phyloP scores from a whole-genome alignment of 2,888 invertebrate genomes.

The Pollenia angustigena region DNA sequence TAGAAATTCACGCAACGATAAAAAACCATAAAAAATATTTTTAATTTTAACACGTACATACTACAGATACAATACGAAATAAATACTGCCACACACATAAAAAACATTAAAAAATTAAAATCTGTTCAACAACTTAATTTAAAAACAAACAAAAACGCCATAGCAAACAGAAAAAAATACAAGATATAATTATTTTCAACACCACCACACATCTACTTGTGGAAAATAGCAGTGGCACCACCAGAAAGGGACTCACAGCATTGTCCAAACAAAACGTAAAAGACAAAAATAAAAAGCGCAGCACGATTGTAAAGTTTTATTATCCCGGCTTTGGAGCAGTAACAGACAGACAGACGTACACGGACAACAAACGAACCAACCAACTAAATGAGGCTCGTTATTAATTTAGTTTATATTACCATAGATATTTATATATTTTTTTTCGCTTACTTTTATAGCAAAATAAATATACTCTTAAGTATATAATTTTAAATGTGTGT shows the following conservation, averaged over 20 bases:
- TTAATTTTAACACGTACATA: slow-evolving; percentile 54
- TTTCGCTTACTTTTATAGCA: neutral
- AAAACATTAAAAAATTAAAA: slow-evolving; percentile 13
- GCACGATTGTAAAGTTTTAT: slow-evolving; percentile 71
- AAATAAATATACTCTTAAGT: slow-evolving; percentile 25
- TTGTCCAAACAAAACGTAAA: slow-evolving; percentile 32
- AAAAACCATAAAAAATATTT: slow-evolving; percentile 3
- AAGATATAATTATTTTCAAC: slow-evolving; percentile 48
- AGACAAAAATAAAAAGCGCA: slow-evolving; percentile 26
- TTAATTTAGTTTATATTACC: slow-evolving; percentile 62
- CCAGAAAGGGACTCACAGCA: neutral
- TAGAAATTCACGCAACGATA: neutral
- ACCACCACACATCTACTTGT: neutral
- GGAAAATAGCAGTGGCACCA: neutral
- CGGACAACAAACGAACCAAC: slow-evolving; percentile 36
- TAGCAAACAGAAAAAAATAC: slow-evolving; percentile 4
- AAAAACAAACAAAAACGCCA: neutral
- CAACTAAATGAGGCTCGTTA: slow-evolving; percentile 62
- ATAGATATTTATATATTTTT: neutral
- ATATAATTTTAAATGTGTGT: slow-evolving; percentile 30
- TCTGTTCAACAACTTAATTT: slow-evolving; percentile 60
- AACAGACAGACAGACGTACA: neutral
- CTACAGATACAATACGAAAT: slow-evolving; percentile 7
- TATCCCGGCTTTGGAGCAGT: slow-evolving; percentile 53
- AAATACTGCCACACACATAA: neutral